phyloP scores from a whole-genome alignment of 2,888 invertebrate species.

The Chrysina gloriosa region DNA sequence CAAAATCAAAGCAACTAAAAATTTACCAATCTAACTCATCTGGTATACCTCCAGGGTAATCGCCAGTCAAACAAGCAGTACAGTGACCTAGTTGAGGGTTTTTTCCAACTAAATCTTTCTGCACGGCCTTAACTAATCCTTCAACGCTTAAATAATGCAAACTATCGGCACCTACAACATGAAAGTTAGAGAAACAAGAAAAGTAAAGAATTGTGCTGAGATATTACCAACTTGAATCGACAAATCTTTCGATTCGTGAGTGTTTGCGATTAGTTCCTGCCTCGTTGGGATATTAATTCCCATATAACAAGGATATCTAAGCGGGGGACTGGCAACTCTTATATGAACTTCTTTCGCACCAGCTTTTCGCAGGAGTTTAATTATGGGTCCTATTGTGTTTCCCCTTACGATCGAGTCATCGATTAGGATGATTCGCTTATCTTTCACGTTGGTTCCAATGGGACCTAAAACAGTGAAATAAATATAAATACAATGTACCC shows the following conservation, averaged over 20 bases:
- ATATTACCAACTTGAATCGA: conserved; percentile 87
- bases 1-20: background rate
- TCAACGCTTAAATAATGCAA: conserved; percentile 93
- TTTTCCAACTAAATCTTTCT: conserved; percentile 78
- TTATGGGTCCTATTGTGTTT: conserved; percentile 96
- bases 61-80: conserved; percentile 94
- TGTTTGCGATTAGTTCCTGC: conserved; percentile 95
- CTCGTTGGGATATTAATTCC: conserved; percentile 99
- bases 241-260: conserved; percentile 79
- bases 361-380: conserved; percentile 88
- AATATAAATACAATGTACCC: background rate
- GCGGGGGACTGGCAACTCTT: conserved; percentile 95
- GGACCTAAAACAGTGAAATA: conserved; percentile 68
- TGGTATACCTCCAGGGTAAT: conserved; percentile 85
- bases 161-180: conserved; percentile 95
- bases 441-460: conserved; percentile 88
- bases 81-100: conserved; percentile 87
- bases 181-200: too few relatives aligned
- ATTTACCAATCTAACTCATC: conserved; percentile 70
- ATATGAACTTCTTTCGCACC: conserved; percentile 98
- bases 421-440: conserved; percentile 89
- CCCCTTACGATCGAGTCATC: conserved; percentile 98
- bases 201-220: too few relatives aligned
- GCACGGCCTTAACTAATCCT: conserved; percentile 89
- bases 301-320: conserved; percentile 97